Conservation (phyloP, 1,140 invertebrate genomes). For the Drosophila grimshawi region DNA sequence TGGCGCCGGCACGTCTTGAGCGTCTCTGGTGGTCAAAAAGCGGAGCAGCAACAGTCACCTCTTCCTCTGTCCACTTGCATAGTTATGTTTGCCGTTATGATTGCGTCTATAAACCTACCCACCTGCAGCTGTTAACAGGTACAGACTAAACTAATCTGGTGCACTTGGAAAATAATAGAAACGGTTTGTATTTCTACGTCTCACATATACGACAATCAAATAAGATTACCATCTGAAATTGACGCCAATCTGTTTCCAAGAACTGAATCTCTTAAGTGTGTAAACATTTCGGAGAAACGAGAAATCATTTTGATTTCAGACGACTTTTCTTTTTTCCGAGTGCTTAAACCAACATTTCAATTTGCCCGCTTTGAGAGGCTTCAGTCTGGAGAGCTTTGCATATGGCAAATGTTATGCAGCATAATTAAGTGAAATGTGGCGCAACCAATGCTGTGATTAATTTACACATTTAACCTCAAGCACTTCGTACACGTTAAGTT, state of each 20-base stretch:
- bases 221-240: neutral
- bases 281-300: neutral
- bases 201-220: neutral
- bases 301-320: no score
- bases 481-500: conserved; percentile 31
- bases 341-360: neutral
- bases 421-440: conserved; percentile 42
- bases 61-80: conserved; percentile 16
- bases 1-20: conserved; percentile 65
- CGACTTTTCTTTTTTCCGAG: neutral
- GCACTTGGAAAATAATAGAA: neutral
- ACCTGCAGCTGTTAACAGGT: conserved; percentile 33
- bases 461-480: conserved; percentile 4
- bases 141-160: conserved; percentile 2
- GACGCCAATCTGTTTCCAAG: no score
- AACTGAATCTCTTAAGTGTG: no score
- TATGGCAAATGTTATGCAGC: conserved; percentile 9
- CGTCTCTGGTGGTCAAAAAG: conserved; percentile 58
- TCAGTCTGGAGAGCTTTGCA: neutral
- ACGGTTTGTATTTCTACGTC: neutral
- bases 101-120: conserved; percentile 28
- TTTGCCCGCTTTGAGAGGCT: neutral
- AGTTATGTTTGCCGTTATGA: conserved; percentile 17
- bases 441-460: conserved; percentile 20
- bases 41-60: conserved; percentile 6